phyloP scores from a whole-genome alignment of 2,797 vertebrate genomes.

The Liasis olivaceus region DNA sequence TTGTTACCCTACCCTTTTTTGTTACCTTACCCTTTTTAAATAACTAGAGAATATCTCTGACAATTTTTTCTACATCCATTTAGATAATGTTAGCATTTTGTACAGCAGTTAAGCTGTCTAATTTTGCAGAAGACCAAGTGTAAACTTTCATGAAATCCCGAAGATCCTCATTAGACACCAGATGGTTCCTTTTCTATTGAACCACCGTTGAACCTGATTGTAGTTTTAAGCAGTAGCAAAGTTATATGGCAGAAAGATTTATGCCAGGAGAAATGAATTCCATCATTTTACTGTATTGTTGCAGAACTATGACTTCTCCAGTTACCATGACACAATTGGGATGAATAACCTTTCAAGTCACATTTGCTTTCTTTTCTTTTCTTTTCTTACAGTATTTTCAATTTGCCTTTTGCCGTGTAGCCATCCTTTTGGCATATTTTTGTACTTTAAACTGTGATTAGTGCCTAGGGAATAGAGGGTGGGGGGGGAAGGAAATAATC shows the following conservation, averaged over 20 bases:
- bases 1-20: too few relatives aligned
- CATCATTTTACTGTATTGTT: background rate
- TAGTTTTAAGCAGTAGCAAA: background rate
- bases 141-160: background rate
- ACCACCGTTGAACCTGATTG: background rate
- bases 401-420: background rate
- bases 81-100: conserved; percentile 4
- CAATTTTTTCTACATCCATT: background rate
- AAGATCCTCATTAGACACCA: background rate
- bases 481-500: too few relatives aligned
- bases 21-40: conserved; percentile 9
- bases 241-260: background rate
- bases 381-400: too few relatives aligned
- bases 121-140: background rate
- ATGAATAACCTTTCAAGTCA: background rate
- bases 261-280: background rate
- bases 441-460: background rate
- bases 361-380: too few relatives aligned
- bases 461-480: too few relatives aligned
- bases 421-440: background rate
- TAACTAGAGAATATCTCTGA: background rate
- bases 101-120: background rate
- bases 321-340: background rate
- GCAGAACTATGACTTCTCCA: background rate
- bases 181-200: background rate